Evolutionary conservation across 2,797 vertebrate genomes (phyloP).

Genomic region (Rhyacichthys aspro): DNA sequence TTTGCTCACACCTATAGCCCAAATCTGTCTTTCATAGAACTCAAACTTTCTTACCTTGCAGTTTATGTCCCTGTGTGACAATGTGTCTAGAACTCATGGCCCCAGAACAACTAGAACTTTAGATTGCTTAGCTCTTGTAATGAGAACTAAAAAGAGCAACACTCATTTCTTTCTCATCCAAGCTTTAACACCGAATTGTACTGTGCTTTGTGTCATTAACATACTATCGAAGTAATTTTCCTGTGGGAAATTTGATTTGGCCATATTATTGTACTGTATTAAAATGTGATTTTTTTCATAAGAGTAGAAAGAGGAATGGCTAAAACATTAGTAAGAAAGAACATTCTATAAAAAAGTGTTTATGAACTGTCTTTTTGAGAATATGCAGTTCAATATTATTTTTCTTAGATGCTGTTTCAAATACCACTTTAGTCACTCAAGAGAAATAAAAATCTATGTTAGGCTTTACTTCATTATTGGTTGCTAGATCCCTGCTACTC

Average conservation of each 20-base stretch:
- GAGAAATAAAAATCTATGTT: slow-evolving; percentile 19
- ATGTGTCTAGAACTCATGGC: no score
- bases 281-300: not conserved
- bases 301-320: not conserved
- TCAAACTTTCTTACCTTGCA: no score
- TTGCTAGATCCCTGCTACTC: slow-evolving; percentile 21
- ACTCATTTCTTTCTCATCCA: no score
- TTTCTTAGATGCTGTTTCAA: not conserved
- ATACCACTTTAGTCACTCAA: slow-evolving; percentile 15
- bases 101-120: no score
- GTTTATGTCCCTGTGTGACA: no score
- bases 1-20: no score
- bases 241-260: no score
- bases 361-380: not conserved
- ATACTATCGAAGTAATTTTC: not conserved
- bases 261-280: no score
- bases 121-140: no score
- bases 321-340: not conserved
- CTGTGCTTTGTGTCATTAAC: not conserved
- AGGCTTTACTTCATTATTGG: slow-evolving; percentile 8
- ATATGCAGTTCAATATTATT: not conserved
- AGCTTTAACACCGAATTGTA: no score
- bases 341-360: not conserved
- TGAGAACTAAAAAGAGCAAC: no score
- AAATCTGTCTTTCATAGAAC: no score